Percentiles rank a stretch among this genome's conserved stretches.
Evolutionary conservation across 2,888 invertebrate species (phyloP).

Genomic region (Acanthococcus lagerstroemiae): DNA sequence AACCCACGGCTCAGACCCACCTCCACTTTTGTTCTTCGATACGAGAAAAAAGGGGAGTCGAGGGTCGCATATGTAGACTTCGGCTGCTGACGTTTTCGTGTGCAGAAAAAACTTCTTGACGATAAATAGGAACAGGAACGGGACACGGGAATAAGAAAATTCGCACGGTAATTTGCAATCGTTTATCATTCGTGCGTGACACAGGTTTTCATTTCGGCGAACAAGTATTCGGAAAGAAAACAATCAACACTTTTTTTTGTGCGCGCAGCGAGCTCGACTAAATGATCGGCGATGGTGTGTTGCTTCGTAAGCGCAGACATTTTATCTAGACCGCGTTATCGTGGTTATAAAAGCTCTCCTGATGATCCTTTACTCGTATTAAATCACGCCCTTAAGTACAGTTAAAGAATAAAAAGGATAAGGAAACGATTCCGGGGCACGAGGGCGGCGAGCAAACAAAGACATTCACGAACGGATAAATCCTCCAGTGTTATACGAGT

Average conservation of each 20-base stretch:
- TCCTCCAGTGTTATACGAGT: conserved; percentile 25
- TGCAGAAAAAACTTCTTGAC: neutral
- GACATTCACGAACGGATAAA: conserved; percentile 26
- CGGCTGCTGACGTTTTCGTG: neutral
- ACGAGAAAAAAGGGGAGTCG: neutral
- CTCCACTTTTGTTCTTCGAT: no score
- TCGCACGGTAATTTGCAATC: neutral
- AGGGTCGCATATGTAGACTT: neutral
- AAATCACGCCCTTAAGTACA: conserved; percentile 27
- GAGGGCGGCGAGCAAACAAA: conserved; percentile 16
- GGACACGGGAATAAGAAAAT: neutral
- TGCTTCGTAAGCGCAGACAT: neutral
- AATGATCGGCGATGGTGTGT: neutral
- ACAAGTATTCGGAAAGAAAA: neutral
- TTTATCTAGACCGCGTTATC: conserved; percentile 18
- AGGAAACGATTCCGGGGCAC: conserved; percentile 8
- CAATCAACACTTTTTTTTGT: neutral
- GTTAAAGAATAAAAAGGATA: conserved; percentile 25
- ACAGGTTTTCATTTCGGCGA: neutral
- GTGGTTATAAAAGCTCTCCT: conserved; percentile 24
- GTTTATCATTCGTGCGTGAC: neutral
- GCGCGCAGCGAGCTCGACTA: neutral
- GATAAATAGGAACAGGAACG: neutral
- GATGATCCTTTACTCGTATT: conserved; percentile 27
- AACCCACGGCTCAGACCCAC: no score